Evolutionary conservation across 2,113 vertebrate genomes (phyloP).

Genomic region (Girardinichthys multiradiatus): DNA sequence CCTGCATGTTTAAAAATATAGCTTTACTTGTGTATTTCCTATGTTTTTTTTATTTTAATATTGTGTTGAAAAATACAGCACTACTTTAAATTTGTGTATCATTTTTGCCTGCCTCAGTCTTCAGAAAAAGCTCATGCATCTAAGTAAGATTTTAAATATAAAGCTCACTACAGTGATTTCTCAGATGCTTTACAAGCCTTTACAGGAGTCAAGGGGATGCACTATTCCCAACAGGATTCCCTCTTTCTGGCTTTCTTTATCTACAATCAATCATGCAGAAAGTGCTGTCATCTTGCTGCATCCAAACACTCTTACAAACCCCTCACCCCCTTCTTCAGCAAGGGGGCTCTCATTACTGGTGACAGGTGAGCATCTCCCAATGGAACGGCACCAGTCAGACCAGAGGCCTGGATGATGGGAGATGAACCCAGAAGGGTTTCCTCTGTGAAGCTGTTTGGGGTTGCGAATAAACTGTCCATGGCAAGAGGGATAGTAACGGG

Average conservation of each 20-base stretch:
- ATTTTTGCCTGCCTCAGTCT: not conserved
- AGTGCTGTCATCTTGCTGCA: conserved; percentile 29
- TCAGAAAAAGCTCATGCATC: not conserved
- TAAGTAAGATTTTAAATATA: conserved; percentile 5
- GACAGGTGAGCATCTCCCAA: conserved; percentile 68
- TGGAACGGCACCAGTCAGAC: conserved; percentile 36
- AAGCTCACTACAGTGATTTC: not conserved
- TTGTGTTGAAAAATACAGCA: conserved; percentile 13
- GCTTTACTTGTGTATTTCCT: not conserved
- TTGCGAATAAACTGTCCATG: conserved; percentile 57
- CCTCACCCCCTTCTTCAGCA: conserved; percentile 13
- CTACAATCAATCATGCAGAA: conserved; percentile 43
- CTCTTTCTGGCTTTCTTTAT: conserved; percentile 47
- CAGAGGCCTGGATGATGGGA: conserved; percentile 39
- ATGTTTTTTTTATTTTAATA: not conserved
- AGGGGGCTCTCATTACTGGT: conserved; percentile 64
- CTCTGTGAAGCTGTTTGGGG: conserved; percentile 13
- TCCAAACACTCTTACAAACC: conserved; percentile 14
- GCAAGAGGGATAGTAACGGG: conserved; percentile 43
- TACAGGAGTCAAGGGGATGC: conserved; percentile 14
- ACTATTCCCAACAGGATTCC: conserved; percentile 41
- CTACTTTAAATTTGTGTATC: not conserved
- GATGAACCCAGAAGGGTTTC: conserved; percentile 28
- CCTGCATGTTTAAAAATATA: not conserved
- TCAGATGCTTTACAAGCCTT: conserved; percentile 26